A percentile compares a stretch with the other conserved stretches of the same genome.
Conservation (phyloP, 1,140 invertebrate species). For the Trialeurodes vaporariorum region DNA sequence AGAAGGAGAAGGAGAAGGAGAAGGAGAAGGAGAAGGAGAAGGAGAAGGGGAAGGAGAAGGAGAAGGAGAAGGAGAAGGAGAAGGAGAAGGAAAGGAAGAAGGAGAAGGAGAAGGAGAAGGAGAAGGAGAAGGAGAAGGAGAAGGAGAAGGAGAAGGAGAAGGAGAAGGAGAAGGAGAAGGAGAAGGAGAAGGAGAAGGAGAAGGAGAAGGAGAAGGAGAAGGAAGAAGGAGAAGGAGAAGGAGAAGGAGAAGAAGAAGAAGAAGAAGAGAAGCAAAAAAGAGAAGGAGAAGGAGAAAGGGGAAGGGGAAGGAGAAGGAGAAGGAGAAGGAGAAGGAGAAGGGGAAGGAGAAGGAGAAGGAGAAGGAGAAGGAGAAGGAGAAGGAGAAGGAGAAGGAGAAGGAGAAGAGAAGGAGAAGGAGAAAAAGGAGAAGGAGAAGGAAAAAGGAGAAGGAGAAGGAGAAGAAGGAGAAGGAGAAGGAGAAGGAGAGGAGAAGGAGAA, state of each 20-base stretch:
- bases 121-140: slow-evolving; percentile 1
- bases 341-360: background rate
- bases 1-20: background rate
- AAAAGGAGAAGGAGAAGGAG: background rate
- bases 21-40: slow-evolving; percentile 3
- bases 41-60: slow-evolving; percentile 5
- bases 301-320: background rate
- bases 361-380: background rate
- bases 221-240: slow-evolving; percentile 2
- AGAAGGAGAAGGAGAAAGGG: too few species aligned
- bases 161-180: slow-evolving; percentile 5
- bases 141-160: background rate
- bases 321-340: background rate
- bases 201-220: slow-evolving; percentile 6
- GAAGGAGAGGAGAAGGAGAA: background rate
- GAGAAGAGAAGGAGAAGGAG: background rate
- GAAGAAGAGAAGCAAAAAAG: too few species aligned
- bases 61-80: slow-evolving; percentile 2
- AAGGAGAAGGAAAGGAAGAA: background rate
- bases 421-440: background rate
- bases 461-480: background rate
- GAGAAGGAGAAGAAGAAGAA: slow-evolving; percentile 5
- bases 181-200: slow-evolving; percentile 5
- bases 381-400: slow-evolving; percentile 4
- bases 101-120: slow-evolving; percentile 2